Conservation (phyloP, 30 jellyfish, hydroid and myxozoan species). For the Morbakka virulenta region DNA sequence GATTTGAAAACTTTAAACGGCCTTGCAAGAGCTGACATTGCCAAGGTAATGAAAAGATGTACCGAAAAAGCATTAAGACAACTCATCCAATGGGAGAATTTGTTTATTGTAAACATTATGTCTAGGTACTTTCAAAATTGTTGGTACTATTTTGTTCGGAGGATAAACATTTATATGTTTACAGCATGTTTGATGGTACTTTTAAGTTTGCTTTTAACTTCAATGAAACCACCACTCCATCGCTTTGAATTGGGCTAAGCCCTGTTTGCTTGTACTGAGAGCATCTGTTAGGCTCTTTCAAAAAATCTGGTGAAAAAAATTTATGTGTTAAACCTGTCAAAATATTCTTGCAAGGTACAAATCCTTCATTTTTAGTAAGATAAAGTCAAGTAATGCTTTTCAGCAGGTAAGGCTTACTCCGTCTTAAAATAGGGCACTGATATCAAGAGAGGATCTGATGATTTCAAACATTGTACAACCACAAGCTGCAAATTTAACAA, state of each 20-base stretch:
- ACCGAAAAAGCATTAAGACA: neutral
- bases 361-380: no score
- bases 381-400: no score
- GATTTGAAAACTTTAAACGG: neutral
- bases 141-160: neutral
- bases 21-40: neutral
- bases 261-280: neutral
- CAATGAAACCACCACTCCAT: neutral
- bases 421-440: no score
- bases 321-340: no score
- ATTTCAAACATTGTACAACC: no score
- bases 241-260: neutral
- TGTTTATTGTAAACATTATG: neutral
- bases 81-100: neutral
- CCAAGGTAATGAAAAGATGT: neutral
- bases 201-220: neutral
- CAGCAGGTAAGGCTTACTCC: no score
- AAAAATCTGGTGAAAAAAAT: no score
- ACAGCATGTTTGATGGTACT: neutral
- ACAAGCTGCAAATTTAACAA: no score
- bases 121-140: neutral
- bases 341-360: no score
- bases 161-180: neutral
- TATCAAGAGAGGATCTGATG: no score
- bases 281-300: neutral